These are phyloP conservation scores for Myopa testacea DNA, from an alignment of 2,888 invertebrate species.

Conservation along the genomic window DNA sequence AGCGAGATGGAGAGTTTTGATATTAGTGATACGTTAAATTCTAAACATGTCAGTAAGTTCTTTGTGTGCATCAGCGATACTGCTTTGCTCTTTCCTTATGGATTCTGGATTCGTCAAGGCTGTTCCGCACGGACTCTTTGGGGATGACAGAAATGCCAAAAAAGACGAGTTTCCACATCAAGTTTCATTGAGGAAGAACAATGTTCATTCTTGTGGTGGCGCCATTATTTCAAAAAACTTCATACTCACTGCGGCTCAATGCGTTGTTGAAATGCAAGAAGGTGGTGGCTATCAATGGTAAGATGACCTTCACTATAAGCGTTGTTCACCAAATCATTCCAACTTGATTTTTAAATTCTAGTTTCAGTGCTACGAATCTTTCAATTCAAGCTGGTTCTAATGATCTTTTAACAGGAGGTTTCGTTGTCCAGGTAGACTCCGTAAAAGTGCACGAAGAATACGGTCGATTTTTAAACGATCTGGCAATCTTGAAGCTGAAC, in stretches of 20 bases:
- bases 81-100: neutral
- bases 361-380: conserved; percentile 34
- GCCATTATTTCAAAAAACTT: neutral
- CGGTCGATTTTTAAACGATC: conserved; percentile 51
- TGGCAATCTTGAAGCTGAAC: conserved; percentile 57
- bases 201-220: neutral
- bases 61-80: conserved; percentile 15
- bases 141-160: neutral
- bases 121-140: neutral
- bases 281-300: neutral
- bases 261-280: neutral
- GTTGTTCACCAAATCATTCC: neutral
- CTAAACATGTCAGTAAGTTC: conserved; percentile 3
- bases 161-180: neutral
- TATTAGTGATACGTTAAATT: neutral
- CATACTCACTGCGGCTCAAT: neutral
- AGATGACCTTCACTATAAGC: neutral
- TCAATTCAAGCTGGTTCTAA: conserved; percentile 48
- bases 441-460: conserved; percentile 56
- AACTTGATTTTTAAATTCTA: neutral
- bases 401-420: conserved; percentile 58
- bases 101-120: neutral
- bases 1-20: neutral
- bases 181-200: neutral
- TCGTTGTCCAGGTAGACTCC: conserved; percentile 50